A percentile compares a stretch with the other conserved stretches of the same genome.
Conservation (phyloP, 1,140 invertebrate genomes). For the Drosophila santomea region DNA sequence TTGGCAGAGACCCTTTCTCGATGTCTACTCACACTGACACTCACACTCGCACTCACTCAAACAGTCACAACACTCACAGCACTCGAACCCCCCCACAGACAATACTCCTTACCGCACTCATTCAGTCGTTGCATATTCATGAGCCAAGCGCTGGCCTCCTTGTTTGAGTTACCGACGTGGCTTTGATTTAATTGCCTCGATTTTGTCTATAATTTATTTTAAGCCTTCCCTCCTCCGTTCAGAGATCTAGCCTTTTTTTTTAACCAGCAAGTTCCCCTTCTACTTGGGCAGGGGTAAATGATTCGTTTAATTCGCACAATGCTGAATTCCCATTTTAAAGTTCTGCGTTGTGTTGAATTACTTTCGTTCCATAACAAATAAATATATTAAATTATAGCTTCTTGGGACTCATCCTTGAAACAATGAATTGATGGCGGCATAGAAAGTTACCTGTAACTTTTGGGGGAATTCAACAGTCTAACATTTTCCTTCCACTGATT, state of each 20-base stretch:
- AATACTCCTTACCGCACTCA: constrained; percentile 48
- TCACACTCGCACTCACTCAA: constrained; percentile 14
- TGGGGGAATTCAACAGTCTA: background rate
- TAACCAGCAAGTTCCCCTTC: background rate
- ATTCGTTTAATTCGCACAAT: constrained; percentile 43
- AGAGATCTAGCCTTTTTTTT: constrained; percentile 13
- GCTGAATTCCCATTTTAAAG: constrained; percentile 16
- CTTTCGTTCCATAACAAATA: no score
- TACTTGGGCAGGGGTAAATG: constrained; percentile 13
- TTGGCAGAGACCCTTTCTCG: constrained; percentile 35
- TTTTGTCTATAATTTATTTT: constrained; percentile 80
- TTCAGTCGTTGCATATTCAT: constrained; percentile 75
- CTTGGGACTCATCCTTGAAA: no score
- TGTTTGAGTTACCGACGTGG: constrained; percentile 77
- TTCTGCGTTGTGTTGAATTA: background rate
- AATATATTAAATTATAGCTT: no score
- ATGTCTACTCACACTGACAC: constrained; percentile 16
- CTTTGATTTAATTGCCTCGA: constrained; percentile 79
- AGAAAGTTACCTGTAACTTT: background rate
- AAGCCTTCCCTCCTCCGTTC: constrained; percentile 26
- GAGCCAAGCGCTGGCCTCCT: constrained; percentile 47
- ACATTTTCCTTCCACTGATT: background rate
- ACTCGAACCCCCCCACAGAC: constrained; percentile 15
- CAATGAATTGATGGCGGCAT: background rate
- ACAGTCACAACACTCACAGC: constrained; percentile 1